Conservation (phyloP, 2,888 invertebrate species). For the Cantharis rufa region DNA sequence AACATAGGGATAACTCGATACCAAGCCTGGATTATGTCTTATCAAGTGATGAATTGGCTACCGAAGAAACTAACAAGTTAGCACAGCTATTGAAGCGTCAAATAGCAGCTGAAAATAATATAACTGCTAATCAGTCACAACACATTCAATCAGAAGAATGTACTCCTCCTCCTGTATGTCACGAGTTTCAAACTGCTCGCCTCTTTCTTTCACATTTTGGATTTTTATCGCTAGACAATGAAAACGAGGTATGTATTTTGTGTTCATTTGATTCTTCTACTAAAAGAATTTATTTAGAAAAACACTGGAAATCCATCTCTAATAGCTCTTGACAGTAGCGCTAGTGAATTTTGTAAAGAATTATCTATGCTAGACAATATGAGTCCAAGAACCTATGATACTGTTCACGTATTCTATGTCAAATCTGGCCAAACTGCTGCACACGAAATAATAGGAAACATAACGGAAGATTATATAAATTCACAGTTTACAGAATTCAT, state of each 20-base stretch:
- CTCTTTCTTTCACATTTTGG: constrained; percentile 96
- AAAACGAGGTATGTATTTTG: constrained; percentile 53
- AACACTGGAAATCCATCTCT: constrained; percentile 60
- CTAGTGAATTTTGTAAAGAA: constrained; percentile 75
- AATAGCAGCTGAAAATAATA: constrained; percentile 55
- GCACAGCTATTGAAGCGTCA: constrained; percentile 75
- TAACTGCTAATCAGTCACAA: constrained; percentile 41
- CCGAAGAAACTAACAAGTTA: constrained; percentile 64
- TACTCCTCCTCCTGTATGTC: constrained; percentile 77
- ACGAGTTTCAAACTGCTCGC: constrained; percentile 94
- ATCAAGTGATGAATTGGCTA: constrained; percentile 58
- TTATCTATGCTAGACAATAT: constrained; percentile 83
- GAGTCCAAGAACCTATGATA: constrained; percentile 86
- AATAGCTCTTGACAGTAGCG: constrained; percentile 71
- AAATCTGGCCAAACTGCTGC: constrained; percentile 80
- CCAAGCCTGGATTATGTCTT: constrained; percentile 83
- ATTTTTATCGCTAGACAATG: constrained; percentile 69
- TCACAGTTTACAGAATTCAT: constrained; percentile 63
- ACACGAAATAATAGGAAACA: constrained; percentile 80
- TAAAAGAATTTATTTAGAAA: constrained; percentile 44
- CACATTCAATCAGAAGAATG: constrained; percentile 70
- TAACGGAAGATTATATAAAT: constrained; percentile 58
- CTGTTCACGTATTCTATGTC: constrained; percentile 93
- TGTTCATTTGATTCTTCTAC: neutral
- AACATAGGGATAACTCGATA: constrained; percentile 83